Base-by-base conservation (phyloP, 2,888 invertebrate genomes). In the Helicoverpa assulta region DNA sequence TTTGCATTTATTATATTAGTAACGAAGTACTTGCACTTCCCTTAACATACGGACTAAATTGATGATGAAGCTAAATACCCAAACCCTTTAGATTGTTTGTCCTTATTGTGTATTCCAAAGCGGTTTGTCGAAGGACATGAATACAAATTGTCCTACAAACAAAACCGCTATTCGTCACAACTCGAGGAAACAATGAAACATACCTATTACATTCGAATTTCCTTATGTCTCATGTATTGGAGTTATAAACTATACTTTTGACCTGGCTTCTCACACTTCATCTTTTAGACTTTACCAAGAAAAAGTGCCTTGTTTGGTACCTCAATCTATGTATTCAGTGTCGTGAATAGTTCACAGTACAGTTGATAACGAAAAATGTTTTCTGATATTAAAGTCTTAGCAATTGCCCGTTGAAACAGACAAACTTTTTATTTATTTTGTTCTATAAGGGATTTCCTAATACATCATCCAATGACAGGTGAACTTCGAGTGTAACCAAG, bases 401-500 rank as follows among this genome's bases (percentile, higher is more conserved):
- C 21, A n/a, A 40, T 40, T 8, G 10, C 1, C 33, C 10, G 14
- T 50, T 2, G 33, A 50, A 56, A 67, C 67, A 55, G 12, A 58
- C 52, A 57, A 8, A 18, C 8, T 58, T 62, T 57, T 10, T 56
- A 33, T 63, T 33, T 21, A 58, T 69, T 67, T 67, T 67, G n/a
- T 61, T 50, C 47, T 33, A 50, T 54, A 19, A 63, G 54, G 43
- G 29, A 59, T 51, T 60, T 40, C 58, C 14, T 57, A 54, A 51
- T 43, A 18, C 66, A 76, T 75, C 76, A 66, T 69, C 29, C 43
- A 43, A 59, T 43, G 54, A 1, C 79, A 97, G 94, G 98, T 99
- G 0, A 97, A 98, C 66, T 99, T 98, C 90, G 98, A 98, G 90
- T 99, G 99, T 89, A 98, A 98, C 89, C 98, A 98, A 90, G 97